Evolutionary conservation across 2,113 vertebrate species (phyloP).

Genomic region (Neomonachus schauinslandi): DNA sequence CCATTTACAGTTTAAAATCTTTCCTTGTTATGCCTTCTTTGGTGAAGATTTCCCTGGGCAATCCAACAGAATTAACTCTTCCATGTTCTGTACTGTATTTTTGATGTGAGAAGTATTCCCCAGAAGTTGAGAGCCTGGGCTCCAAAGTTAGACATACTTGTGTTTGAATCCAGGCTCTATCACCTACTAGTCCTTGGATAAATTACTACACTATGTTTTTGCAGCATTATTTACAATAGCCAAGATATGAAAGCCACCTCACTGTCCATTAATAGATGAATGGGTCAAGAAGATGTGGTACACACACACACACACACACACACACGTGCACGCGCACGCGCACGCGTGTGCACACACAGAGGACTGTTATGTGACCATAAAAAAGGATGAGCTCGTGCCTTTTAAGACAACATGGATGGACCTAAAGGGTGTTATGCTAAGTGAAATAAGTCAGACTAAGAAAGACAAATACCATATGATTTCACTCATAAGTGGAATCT

Average conservation of each 20-base stretch:
- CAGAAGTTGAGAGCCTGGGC: neutral
- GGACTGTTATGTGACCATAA: neutral
- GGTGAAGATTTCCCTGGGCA: neutral
- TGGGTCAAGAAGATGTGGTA: neutral
- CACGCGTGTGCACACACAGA: neutral
- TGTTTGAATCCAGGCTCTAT: neutral
- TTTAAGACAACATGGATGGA: neutral
- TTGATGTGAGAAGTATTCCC: neutral
- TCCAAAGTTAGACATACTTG: neutral
- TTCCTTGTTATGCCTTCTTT: neutral
- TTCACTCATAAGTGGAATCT: neutral
- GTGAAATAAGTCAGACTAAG: neutral
- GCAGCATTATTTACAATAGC: neutral
- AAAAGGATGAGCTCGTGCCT: neutral
- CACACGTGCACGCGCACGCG: too few species aligned
- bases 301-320: neutral
- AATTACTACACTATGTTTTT: neutral
- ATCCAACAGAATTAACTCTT: neutral
- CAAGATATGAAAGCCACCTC: neutral
- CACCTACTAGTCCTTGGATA: neutral
- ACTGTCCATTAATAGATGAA: neutral
- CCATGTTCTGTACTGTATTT: neutral
- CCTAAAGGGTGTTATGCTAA: neutral
- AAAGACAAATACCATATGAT: neutral
- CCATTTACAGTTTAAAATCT: neutral